Evolutionary conservation across 2,797 vertebrate species (phyloP).

Genomic region (Odontamblyopus lacepedii): DNA sequence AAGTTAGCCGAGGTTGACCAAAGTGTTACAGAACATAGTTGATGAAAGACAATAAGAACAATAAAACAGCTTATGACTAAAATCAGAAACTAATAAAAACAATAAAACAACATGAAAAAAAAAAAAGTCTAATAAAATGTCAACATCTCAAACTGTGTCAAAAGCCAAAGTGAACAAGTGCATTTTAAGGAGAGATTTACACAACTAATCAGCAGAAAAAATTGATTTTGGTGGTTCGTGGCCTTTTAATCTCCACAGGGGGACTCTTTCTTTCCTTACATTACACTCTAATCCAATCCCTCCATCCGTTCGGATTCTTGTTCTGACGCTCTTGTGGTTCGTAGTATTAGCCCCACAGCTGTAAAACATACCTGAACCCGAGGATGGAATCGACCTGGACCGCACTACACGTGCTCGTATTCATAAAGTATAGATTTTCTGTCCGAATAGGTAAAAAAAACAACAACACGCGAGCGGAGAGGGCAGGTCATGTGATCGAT

Average conservation of each 20-base stretch:
- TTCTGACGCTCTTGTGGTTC: slow-evolving; percentile 13
- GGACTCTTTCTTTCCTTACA: background rate
- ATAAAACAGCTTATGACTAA: too few relatives aligned
- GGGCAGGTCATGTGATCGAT: slow-evolving; percentile 3
- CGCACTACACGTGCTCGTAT: slow-evolving; percentile 6
- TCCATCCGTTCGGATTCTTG: slow-evolving; percentile 13
- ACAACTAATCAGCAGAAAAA: too few relatives aligned
- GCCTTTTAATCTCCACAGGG: background rate
- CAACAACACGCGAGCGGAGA: background rate
- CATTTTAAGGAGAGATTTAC: too few relatives aligned
- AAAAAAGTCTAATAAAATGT: too few relatives aligned
- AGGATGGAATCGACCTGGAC: slow-evolving; percentile 12
- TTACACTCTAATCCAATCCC: slow-evolving; percentile 21
- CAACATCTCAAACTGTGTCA: too few relatives aligned
- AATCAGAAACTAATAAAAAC: too few relatives aligned
- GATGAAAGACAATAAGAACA: too few relatives aligned
- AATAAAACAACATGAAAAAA: too few relatives aligned
- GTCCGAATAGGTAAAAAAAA: slow-evolving; percentile 1
- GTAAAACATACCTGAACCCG: slow-evolving; percentile 29
- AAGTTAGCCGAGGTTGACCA: too few relatives aligned
- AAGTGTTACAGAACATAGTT: too few relatives aligned
- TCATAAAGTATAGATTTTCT: slow-evolving; percentile 39
- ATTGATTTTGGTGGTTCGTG: too few relatives aligned
- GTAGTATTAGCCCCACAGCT: slow-evolving; percentile 25
- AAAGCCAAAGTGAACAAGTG: too few relatives aligned